Evolutionary conservation across 2,888 invertebrate species (phyloP).

Genomic region (Diarsia brunnea): DNA sequence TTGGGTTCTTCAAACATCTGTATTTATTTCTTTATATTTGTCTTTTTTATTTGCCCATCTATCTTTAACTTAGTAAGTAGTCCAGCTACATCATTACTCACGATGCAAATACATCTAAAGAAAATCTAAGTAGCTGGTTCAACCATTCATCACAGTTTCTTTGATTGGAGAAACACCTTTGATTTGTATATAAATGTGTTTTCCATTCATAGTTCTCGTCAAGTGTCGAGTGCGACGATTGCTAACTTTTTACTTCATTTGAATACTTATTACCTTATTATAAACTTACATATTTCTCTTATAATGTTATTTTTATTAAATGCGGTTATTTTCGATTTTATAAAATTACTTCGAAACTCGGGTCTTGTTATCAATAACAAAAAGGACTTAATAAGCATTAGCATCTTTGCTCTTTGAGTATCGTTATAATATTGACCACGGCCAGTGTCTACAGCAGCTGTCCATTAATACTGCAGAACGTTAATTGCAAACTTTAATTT

Average conservation of each 20-base stretch:
- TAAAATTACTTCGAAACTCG: too few species aligned
- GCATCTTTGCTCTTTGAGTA: too few species aligned
- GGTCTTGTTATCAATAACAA: too few species aligned
- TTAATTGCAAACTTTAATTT: too few species aligned
- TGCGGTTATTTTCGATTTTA: too few species aligned
- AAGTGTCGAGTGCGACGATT: constrained; percentile 11
- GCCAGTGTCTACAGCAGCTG: too few species aligned
- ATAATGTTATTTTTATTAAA: background rate
- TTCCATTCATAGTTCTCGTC: constrained; percentile 19
- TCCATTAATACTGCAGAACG: too few species aligned
- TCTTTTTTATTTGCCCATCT: background rate
- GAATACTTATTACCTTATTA: constrained; percentile 2
- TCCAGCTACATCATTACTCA: constrained; percentile 25
- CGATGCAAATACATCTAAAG: constrained; percentile 42
- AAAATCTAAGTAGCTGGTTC: constrained; percentile 25
- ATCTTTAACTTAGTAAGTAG: too few species aligned
- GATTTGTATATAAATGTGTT: constrained; percentile 44
- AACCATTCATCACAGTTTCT: constrained; percentile 39
- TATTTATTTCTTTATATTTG: background rate
- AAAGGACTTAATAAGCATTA: too few species aligned
- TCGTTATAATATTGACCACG: too few species aligned
- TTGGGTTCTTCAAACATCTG: background rate
- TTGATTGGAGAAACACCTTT: constrained; percentile 39
- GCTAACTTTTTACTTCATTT: constrained; percentile 25
- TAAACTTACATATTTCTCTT: background rate